Conservation (phyloP, 2,113 vertebrate genomes). For the Philantomba maxwellii region DNA sequence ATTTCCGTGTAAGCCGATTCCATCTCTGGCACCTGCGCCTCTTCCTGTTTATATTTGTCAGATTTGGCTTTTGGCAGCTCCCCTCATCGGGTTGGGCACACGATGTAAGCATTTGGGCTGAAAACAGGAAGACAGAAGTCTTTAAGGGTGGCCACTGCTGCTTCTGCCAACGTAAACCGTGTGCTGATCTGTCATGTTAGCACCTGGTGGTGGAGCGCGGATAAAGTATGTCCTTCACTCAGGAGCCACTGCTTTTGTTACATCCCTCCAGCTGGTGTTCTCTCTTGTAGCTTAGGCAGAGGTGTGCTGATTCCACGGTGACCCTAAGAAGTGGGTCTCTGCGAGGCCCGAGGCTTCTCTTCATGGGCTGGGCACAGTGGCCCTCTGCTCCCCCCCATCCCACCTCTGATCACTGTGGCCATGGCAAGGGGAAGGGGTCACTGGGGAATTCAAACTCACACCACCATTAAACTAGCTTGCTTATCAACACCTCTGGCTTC, state of each 20-base stretch:
- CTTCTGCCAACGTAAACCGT: background rate
- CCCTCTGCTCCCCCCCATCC: background rate
- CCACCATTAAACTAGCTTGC: background rate
- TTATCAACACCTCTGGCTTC: background rate
- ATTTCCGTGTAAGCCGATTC: background rate
- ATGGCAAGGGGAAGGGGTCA: background rate
- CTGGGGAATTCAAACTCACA: background rate
- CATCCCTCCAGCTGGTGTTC: background rate
- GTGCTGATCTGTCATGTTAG: background rate
- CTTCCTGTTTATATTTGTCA: constrained; percentile 42
- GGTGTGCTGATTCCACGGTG: background rate
- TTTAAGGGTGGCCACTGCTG: background rate
- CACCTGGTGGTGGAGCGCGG: background rate
- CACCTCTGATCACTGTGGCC: background rate
- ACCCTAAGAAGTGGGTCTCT: background rate
- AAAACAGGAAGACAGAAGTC: background rate
- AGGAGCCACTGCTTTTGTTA: background rate
- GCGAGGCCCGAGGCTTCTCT: background rate
- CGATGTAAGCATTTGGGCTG: background rate
- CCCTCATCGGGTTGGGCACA: background rate
- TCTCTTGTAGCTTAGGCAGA: background rate
- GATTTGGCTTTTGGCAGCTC: constrained; percentile 19
- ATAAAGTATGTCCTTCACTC: background rate
- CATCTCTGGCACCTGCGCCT: background rate
- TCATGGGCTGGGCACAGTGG: background rate